Evolutionary conservation across 1,140 invertebrate genomes (phyloP).

Genomic region (Laodelphax striatellus): DNA sequence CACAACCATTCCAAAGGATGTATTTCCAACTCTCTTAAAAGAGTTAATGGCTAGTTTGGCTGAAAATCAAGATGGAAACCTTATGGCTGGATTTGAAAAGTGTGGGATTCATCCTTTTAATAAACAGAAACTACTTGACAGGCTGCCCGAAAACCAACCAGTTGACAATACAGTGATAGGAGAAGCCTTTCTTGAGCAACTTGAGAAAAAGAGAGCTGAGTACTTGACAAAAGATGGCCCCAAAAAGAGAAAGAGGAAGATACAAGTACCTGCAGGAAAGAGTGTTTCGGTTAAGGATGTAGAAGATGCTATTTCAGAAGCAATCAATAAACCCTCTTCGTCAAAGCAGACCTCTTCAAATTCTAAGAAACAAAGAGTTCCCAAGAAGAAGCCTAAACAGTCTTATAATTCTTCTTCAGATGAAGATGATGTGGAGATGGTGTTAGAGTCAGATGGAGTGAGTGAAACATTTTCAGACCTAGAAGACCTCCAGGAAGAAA

Average conservation of each 20-base stretch:
- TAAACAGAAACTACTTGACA: slow-evolving; percentile 11
- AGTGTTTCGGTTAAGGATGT: slow-evolving; percentile 4
- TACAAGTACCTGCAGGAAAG: slow-evolving; percentile 3
- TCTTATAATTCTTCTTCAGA: slow-evolving; percentile 1
- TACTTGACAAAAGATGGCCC: slow-evolving; percentile 5
- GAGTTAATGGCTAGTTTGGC: slow-evolving; percentile 6
- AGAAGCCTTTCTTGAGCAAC: slow-evolving; percentile 12
- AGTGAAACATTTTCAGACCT: slow-evolving; percentile 7
- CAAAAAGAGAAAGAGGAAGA: slow-evolving; percentile 8
- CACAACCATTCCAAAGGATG: slow-evolving; percentile 3
- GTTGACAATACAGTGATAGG: slow-evolving; percentile 1
- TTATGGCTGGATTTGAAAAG: slow-evolving; percentile 16
- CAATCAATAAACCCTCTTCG: slow-evolving; percentile 7
- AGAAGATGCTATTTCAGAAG: slow-evolving; percentile 4
- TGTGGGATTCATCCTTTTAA: slow-evolving; percentile 17
- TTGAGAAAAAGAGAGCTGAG: slow-evolving; percentile 12
- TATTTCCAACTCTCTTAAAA: slow-evolving; percentile 9
- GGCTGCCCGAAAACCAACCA: slow-evolving; percentile 7
- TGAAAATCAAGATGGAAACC: slow-evolving; percentile 7
- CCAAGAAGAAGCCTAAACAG: slow-evolving; percentile 4
- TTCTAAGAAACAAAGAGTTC: background rate
- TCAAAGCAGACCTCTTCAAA: background rate
- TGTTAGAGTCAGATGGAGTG: slow-evolving; percentile 3
- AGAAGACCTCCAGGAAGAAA: slow-evolving; percentile 4
- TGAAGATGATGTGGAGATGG: slow-evolving; percentile 5